Base-by-base conservation (phyloP, 1,140 invertebrate species). In the Drosophila prosaltans region DNA sequence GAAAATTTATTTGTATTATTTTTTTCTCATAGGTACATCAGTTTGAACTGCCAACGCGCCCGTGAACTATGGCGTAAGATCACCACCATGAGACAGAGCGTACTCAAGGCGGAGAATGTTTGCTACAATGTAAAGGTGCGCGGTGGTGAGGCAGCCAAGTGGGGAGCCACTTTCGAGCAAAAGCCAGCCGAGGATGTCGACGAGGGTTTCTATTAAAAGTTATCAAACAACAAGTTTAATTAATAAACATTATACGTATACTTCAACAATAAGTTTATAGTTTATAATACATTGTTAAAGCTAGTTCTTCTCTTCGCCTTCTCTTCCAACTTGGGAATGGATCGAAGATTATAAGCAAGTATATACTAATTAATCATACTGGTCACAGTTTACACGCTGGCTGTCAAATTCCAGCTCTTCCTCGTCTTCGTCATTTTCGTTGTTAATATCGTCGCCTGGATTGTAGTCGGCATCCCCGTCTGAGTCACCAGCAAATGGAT, bases 101-200 rank as follows among this genome's bases (percentile, higher is more conserved):
- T 98, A 30, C 78, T 93, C 1, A 98, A 98, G 93, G 96, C 97
- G 78, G 97, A 98, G 92, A 94, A 95, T 59, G 96, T 97, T 1
- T 97, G 97, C 91, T 98, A 98, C 78, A 96, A 96, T 10, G 94
- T 98, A 4, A 94, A 95, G 77, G 95, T 98, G 0, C 94, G 97
- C 21, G 97, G 97, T 0, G 95, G 95, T 1, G 97, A 97, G 81
- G 95, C 96, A 69, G 95, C 96, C 5, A 94, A 94, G 75, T 92
- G 90, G 76, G 81, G 83, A 0, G 69, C 90, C 16, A 79, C 73
- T 28, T 91, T 89, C 21, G 91, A 91, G 62, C 84, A 89, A 3
- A 91, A 92, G 65, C 83, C 77, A n/a, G 43, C 41, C 2, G 89
- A 92, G 1, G 89, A 92, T 16, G 51, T 80, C 0, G 91, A 92